phyloP scores from a whole-genome alignment of 2,888 invertebrate species.

The Doris montereyensis region DNA sequence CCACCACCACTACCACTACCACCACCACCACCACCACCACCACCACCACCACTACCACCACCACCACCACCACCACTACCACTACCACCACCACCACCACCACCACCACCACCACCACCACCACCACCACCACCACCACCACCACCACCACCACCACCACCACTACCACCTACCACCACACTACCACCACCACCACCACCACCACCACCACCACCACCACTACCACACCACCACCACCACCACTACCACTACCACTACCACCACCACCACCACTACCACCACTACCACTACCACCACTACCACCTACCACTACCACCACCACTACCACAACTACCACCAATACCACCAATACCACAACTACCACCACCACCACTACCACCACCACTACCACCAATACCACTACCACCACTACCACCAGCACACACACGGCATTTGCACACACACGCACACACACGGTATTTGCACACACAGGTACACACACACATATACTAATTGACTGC shows the following conservation, averaged over 20 bases:
- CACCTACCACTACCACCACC: neutral
- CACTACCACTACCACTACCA: neutral
- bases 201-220: neutral
- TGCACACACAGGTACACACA: too few species aligned
- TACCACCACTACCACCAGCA: neutral
- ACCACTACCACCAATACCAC: too few species aligned
- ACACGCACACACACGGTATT: constrained; percentile 20
- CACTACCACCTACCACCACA: neutral
- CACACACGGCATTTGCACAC: neutral
- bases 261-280: neutral
- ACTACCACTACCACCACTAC: neutral
- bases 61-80: too few species aligned
- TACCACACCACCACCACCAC: too few species aligned
- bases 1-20: too few species aligned
- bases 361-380: neutral
- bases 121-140: neutral
- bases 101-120: neutral
- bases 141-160: neutral
- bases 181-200: neutral
- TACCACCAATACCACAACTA: too few species aligned
- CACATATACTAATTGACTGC: too few species aligned
- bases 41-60: too few species aligned
- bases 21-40: too few species aligned
- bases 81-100: too few species aligned
- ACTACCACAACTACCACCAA: neutral